Conservation (phyloP, 2,797 vertebrate genomes). For the Babyrousa celebensis region DNA sequence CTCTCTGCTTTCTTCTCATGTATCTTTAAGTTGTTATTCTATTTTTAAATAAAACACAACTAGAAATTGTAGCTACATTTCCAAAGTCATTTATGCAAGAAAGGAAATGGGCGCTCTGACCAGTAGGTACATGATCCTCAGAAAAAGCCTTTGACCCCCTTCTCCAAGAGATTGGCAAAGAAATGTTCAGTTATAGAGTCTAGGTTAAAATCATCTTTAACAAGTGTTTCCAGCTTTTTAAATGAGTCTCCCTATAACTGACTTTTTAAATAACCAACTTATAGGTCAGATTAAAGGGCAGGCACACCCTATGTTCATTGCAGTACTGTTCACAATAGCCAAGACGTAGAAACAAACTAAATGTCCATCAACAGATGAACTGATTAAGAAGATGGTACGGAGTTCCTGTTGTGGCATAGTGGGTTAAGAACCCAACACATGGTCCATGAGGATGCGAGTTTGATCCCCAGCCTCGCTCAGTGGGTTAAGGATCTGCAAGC, state of each 20-base stretch:
- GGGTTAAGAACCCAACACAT: too few species aligned
- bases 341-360: too few species aligned
- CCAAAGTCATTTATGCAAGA: background rate
- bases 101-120: background rate
- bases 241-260: background rate
- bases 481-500: too few species aligned
- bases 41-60: conserved; percentile 56
- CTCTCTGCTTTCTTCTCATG: conserved; percentile 7
- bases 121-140: background rate
- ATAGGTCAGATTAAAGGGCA: background rate
- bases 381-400: too few species aligned
- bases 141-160: background rate
- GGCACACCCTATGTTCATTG: too few species aligned
- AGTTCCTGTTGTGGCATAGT: too few species aligned
- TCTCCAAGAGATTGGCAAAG: background rate
- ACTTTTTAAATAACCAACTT: background rate
- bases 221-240: background rate
- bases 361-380: too few species aligned
- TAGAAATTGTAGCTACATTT: background rate
- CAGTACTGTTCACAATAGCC: too few species aligned
- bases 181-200: background rate
- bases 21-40: conserved; percentile 31
- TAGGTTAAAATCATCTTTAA: background rate
- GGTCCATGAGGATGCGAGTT: too few species aligned
- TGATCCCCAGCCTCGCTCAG: too few species aligned